A percentile compares a stretch with the other conserved stretches of the same genome.
Conservation (phyloP, 2,113 vertebrate species). For the Sterrhoptilus dennistouni region DNA sequence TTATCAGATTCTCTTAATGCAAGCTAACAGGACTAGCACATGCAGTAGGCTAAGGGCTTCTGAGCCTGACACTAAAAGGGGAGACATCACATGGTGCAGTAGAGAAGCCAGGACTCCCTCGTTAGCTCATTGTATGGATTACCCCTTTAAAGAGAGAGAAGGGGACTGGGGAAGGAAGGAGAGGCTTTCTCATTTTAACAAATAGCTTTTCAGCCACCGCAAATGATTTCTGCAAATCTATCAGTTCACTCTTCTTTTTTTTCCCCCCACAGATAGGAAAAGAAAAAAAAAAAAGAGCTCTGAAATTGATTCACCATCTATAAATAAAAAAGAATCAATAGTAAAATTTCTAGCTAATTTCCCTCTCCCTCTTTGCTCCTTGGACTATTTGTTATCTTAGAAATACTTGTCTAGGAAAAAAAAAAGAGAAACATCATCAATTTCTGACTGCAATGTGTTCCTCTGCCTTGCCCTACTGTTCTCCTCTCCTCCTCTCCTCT, state of each 20-base stretch:
- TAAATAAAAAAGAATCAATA: conserved; percentile 56
- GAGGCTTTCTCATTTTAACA: conserved; percentile 31
- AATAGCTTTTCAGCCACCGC: background rate
- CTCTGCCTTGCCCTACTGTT: background rate
- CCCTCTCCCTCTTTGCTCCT: background rate
- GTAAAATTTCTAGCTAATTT: conserved; percentile 60
- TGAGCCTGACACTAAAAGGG: conserved; percentile 13
- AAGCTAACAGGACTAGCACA: conserved; percentile 44
- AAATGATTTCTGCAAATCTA: conserved; percentile 34
- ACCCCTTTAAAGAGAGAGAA: conserved; percentile 11
- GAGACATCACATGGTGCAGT: background rate
- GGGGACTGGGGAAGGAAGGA: background rate
- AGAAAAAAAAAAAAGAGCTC: background rate
- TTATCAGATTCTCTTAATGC: conserved; percentile 37
- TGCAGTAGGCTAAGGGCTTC: conserved; percentile 37
- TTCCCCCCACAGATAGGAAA: background rate
- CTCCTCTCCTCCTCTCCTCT: background rate
- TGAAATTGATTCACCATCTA: conserved; percentile 60
- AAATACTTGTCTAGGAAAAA: conserved; percentile 40
- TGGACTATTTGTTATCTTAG: conserved; percentile 37
- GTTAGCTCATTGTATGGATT: conserved; percentile 23
- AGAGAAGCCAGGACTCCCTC: conserved; percentile 27
- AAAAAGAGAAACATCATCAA: background rate
- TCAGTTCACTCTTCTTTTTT: background rate
- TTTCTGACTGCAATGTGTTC: background rate